These are phyloP conservation scores for Limnephilus rhombicus DNA, from an alignment of 2,888 invertebrate genomes.

Conservation along the genomic window DNA sequence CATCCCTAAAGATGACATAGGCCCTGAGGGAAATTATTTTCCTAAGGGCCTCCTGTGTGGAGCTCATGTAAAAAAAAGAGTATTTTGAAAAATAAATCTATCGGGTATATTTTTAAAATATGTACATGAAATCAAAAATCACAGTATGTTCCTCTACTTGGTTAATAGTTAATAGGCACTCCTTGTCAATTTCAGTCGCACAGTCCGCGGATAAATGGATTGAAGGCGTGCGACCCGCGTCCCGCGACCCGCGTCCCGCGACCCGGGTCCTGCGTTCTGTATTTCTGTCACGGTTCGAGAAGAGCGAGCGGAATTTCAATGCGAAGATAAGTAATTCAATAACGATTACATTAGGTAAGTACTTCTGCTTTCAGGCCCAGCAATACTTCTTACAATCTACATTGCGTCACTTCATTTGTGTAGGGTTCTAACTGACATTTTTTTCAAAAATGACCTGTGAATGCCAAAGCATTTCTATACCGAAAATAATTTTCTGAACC, in stretches of 20 bases:
- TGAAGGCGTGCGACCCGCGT: background rate
- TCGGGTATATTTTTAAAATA: background rate
- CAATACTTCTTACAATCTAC: background rate
- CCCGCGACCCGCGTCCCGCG: background rate
- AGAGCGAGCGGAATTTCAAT: constrained; percentile 9
- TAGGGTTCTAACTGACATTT: too few species aligned
- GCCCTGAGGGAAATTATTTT: too few species aligned
- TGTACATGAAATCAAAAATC: background rate
- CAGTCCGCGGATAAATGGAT: background rate
- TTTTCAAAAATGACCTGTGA: too few species aligned
- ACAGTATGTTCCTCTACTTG: background rate
- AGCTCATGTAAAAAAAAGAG: too few species aligned
- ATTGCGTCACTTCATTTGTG: background rate
- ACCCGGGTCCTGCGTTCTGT: background rate
- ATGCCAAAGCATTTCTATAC: too few species aligned
- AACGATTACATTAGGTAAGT: constrained; percentile 3
- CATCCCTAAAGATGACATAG: too few species aligned
- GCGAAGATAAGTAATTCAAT: background rate
- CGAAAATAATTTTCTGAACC: too few species aligned
- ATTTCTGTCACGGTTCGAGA: background rate
- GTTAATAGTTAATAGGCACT: background rate
- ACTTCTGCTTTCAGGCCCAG: background rate
- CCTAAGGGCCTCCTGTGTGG: too few species aligned
- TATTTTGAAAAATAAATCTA: too few species aligned
- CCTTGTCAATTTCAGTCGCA: constrained; percentile 10